Evolutionary conservation across 2,797 vertebrate species (phyloP).

Genomic region (Coccyzus lansbergi): DNA sequence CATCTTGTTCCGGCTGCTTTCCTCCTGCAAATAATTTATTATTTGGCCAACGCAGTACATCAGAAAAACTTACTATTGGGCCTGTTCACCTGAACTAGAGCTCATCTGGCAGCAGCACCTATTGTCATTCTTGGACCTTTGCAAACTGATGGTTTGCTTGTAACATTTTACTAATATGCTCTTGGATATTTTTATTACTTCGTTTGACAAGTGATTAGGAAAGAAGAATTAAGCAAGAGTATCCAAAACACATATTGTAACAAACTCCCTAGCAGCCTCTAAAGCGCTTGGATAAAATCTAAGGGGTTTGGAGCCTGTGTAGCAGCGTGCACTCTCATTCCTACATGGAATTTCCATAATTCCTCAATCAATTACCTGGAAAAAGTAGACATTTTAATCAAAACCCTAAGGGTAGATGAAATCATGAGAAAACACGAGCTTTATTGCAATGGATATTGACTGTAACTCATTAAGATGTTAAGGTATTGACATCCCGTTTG

Average conservation of each 20-base stretch:
- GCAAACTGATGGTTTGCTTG: background rate
- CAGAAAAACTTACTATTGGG: background rate
- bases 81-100: background rate
- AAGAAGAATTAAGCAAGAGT: conserved; percentile 2
- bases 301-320: background rate
- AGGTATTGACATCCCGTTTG: conserved; percentile 62
- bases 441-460: conserved; percentile 69
- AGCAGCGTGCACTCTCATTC: background rate
- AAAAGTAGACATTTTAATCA: conserved; percentile 60
- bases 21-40: background rate
- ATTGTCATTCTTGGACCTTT: background rate
- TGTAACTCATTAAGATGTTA: conserved; percentile 74
- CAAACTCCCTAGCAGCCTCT: background rate
- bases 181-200: conserved; percentile 18
- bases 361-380: conserved; percentile 61
- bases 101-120: background rate
- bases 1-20: background rate
- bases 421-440: conserved; percentile 59
- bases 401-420: conserved; percentile 70
- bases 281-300: background rate
- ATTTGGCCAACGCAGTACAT: background rate
- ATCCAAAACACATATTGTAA: conserved; percentile 16
- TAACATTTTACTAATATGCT: background rate
- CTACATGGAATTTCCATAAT: conserved; percentile 51
- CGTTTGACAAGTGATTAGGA: background rate